These are phyloP conservation scores for Gerris lacustris DNA, from an alignment of 2,888 invertebrate genomes.

Conservation along the genomic window DNA sequence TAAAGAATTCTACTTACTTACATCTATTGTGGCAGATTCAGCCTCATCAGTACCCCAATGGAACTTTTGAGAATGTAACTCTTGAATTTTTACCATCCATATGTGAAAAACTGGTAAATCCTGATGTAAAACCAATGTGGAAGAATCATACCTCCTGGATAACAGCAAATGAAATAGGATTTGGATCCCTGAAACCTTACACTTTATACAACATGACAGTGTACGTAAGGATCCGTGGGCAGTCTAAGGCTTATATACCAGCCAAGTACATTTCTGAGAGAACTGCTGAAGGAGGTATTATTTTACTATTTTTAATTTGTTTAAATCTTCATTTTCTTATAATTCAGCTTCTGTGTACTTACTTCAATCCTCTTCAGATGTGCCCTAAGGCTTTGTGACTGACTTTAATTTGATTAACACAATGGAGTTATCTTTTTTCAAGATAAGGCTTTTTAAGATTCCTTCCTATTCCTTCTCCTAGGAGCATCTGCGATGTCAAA, in stretches of 20 bases:
- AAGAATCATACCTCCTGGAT: conserved; percentile 43
- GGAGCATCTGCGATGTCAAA: too few species aligned
- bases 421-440: too few species aligned
- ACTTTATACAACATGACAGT: conserved; percentile 71
- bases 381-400: too few species aligned
- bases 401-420: too few species aligned
- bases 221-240: conserved; percentile 50
- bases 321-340: background rate
- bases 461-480: too few species aligned
- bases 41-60: conserved; percentile 27
- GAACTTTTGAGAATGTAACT: conserved; percentile 34
- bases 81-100: conserved; percentile 55
- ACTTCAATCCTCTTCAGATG: too few species aligned
- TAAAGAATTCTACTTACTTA: conserved; percentile 50
- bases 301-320: conserved; percentile 16
- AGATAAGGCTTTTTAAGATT: too few species aligned
- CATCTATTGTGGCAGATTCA: conserved; percentile 52
- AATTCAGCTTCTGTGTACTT: background rate
- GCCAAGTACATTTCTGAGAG: conserved; percentile 48
- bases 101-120: conserved; percentile 13
- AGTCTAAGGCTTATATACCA: conserved; percentile 48
- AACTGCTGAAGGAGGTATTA: conserved; percentile 53
- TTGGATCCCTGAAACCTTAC: conserved; percentile 45
- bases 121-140: conserved; percentile 16
- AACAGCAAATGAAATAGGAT: conserved; percentile 38